Evolutionary conservation across 2,113 vertebrate species (phyloP).

Genomic region (rat (Rattus norvegicus)): DNA sequence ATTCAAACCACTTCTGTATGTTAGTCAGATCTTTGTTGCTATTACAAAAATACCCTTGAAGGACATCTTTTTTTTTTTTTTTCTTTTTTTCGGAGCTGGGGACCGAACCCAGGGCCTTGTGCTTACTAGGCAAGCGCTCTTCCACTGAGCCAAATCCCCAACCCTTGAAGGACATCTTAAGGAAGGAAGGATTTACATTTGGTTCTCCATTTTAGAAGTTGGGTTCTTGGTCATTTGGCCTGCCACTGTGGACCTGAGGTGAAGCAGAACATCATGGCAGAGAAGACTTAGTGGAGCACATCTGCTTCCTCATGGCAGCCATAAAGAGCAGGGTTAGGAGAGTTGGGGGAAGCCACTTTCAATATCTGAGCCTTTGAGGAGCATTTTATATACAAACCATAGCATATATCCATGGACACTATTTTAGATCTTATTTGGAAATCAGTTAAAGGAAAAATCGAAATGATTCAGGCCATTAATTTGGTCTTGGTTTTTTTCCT

Average conservation of each 20-base stretch:
- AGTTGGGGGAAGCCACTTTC: background rate
- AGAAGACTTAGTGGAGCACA: background rate
- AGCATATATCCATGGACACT: background rate
- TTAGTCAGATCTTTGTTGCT: background rate
- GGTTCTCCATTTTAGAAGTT: background rate
- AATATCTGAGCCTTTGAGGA: background rate
- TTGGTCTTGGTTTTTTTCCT: background rate
- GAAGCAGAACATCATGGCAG: background rate
- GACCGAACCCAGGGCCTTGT: too few species aligned
- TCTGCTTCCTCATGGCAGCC: background rate
- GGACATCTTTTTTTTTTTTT: too few species aligned
- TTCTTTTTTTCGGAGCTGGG: too few species aligned
- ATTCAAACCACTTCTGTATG: background rate
- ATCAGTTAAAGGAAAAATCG: constrained; percentile 18
- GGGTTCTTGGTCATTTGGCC: background rate
- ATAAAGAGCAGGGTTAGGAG: background rate
- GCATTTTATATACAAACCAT: background rate
- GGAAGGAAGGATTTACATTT: too few species aligned
- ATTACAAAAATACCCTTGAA: background rate
- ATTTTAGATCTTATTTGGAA: constrained; percentile 26
- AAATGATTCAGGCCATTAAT: constrained; percentile 15
- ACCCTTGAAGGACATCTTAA: too few species aligned
- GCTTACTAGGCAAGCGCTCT: too few species aligned
- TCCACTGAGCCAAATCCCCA: too few species aligned
- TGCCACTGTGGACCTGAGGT: background rate